Evolutionary conservation across 1,140 invertebrate species (phyloP).

Genomic region (Cryptotermes secundus): DNA sequence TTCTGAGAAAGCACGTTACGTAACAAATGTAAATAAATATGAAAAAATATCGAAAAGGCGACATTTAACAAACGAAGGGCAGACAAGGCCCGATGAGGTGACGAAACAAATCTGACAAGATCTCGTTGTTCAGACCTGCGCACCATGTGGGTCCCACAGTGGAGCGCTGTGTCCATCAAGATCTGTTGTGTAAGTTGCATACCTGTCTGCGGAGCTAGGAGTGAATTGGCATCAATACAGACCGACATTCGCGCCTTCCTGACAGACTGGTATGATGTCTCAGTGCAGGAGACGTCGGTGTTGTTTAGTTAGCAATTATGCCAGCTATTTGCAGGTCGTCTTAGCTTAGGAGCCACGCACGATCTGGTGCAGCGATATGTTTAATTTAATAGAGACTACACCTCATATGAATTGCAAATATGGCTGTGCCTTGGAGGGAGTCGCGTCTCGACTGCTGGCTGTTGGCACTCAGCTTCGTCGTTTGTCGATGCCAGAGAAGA

Average conservation of each 20-base stretch:
- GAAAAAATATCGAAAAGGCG: too few species aligned
- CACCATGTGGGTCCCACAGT: too few species aligned
- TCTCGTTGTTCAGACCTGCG: too few species aligned
- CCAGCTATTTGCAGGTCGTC: not conserved
- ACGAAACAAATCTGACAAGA: too few species aligned
- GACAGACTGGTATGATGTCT: constrained; percentile 8
- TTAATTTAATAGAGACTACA: constrained; percentile 18
- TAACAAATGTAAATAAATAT: too few species aligned
- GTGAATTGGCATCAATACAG: too few species aligned
- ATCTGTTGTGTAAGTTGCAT: too few species aligned
- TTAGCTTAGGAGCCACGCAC: not conserved
- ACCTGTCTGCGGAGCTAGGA: too few species aligned
- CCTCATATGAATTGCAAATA: constrained; percentile 17
- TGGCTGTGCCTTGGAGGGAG: not conserved
- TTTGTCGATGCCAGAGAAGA: not conserved
- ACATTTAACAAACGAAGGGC: too few species aligned
- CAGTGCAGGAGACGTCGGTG: not conserved
- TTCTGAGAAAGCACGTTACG: too few species aligned
- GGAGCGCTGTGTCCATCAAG: too few species aligned
- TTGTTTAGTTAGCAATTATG: not conserved
- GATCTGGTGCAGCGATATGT: not conserved
- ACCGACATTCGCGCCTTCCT: not conserved
- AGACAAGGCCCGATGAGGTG: too few species aligned
- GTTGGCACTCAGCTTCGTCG: not conserved
- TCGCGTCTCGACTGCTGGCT: not conserved